Evolutionary conservation across 2,888 invertebrate genomes (phyloP), one percentile per base, ranked within the genome.

Genomic region (Drosophila kuntzei): DNA sequence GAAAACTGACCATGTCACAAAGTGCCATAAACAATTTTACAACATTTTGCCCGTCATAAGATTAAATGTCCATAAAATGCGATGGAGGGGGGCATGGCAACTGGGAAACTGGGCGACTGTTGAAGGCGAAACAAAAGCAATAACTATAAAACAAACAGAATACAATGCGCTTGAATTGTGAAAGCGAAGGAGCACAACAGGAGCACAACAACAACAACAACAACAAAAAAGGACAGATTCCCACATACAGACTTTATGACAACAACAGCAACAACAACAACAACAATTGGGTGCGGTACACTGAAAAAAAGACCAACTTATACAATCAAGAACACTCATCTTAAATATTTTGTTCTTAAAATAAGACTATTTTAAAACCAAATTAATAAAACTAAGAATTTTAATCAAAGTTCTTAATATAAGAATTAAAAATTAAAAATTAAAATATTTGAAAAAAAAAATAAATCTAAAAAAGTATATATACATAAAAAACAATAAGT

Each of bases 131-230:
- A 83, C 85, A 87, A 79, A 85, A 80, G 88, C 88, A 84, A 84
- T 84, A 84, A 84, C 83, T 88, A 86, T 86, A 87, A 87, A 84
- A 87, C 83, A 87, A 81, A 87, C 79, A 78, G 73, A 81, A 87
- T 53, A 75, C 82, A 83, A 85, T 85, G 85, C 87, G 79, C 87
- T 79, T 71, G 64, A 79, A 81, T 71, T 71, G 74, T 37, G 63
- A 51, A 58, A 54, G 64, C 14, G 50, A 37, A 61, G 57, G 43
- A 61, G 66, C 32, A 44, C 8, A 43, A 41, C 43, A 51, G 29
- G 43, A 57, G 55, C 47, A 39, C 16, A 64, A 18, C 57, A 62
- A 34, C 32, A 58, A 55, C 29, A 27, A 47, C 16, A 53, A 37
- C 11, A 34, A 50, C 22, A 59, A 71, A 67, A 49, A 59, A 49